Conservation (phyloP, 1,140 invertebrate species). For the Diabrotica virgifera region DNA sequence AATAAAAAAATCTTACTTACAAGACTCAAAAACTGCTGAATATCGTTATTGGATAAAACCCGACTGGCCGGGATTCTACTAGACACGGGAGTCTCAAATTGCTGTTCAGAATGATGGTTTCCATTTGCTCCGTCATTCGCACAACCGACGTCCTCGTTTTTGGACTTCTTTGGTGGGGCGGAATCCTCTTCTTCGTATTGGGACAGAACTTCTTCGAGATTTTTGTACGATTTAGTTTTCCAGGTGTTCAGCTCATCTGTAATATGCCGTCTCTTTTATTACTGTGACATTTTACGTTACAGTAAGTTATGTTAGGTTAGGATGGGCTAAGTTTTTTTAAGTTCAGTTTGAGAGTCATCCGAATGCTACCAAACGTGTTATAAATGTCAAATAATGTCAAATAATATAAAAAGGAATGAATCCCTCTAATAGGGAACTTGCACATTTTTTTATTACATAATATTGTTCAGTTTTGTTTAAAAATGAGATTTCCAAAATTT, state of each 20-base stretch:
- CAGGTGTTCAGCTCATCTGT: constrained; percentile 36
- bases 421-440: too few relatives aligned
- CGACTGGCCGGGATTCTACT: constrained; percentile 26
- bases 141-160: constrained; percentile 6
- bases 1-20: not conserved
- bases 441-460: too few relatives aligned
- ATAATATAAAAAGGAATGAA: too few relatives aligned
- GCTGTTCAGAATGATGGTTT: constrained; percentile 9
- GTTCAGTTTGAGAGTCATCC: too few relatives aligned
- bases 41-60: constrained; percentile 28
- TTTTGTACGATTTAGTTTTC: constrained; percentile 36
- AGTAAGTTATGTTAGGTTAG: too few relatives aligned
- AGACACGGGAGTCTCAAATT: constrained; percentile 35
- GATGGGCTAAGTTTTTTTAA: too few relatives aligned
- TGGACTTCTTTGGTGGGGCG: constrained; percentile 4
- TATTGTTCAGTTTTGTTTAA: too few relatives aligned
- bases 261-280: too few relatives aligned
- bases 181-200: constrained; percentile 19
- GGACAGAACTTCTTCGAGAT: constrained; percentile 36
- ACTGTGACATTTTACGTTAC: too few relatives aligned
- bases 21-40: constrained; percentile 27
- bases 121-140: not conserved
- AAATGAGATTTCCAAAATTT: too few relatives aligned
- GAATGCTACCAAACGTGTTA: too few relatives aligned
- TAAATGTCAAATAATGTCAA: too few relatives aligned